phyloP scores from a whole-genome alignment of 35 echinoderm and acorn worm species.

The Stichopus chloronotus region DNA sequence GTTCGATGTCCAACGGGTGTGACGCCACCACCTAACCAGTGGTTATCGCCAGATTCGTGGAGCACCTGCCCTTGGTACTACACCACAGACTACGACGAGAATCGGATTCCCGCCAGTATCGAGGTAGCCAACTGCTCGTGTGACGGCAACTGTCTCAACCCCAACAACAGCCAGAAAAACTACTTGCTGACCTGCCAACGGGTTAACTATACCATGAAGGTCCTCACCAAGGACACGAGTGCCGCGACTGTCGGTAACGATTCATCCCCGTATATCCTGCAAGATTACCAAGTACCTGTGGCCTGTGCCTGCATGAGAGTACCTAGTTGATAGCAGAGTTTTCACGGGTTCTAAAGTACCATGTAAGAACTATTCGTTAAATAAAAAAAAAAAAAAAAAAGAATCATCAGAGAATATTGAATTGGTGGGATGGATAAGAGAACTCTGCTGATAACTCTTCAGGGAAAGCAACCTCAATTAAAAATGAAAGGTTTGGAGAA shows the following conservation, averaged over 20 bases:
- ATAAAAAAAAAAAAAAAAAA: too few relatives aligned
- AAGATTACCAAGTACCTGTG: background rate
- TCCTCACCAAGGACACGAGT: background rate
- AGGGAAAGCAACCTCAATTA: too few relatives aligned
- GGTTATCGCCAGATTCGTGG: background rate
- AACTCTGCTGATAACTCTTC: too few relatives aligned
- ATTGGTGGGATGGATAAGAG: too few relatives aligned
- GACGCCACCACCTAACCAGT: background rate
- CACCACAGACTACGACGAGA: background rate
- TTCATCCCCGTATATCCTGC: background rate
- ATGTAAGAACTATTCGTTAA: too few relatives aligned
- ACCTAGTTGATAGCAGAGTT: background rate
- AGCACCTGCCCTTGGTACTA: slow-evolving; percentile 44
- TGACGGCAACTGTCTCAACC: background rate
- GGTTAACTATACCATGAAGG: slow-evolving; percentile 22
- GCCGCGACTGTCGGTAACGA: background rate
- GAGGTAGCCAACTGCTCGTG: background rate
- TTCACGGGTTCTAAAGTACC: too few relatives aligned
- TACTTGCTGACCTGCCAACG: background rate
- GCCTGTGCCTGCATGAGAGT: slow-evolving; percentile 17
- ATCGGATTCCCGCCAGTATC: slow-evolving; percentile 8
- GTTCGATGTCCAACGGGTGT: background rate
- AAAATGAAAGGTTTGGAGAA: too few relatives aligned
- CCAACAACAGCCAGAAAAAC: background rate
- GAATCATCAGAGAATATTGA: too few relatives aligned